Evolutionary conservation across 2,113 vertebrate species (phyloP).

Genomic region (Pagrus major): DNA sequence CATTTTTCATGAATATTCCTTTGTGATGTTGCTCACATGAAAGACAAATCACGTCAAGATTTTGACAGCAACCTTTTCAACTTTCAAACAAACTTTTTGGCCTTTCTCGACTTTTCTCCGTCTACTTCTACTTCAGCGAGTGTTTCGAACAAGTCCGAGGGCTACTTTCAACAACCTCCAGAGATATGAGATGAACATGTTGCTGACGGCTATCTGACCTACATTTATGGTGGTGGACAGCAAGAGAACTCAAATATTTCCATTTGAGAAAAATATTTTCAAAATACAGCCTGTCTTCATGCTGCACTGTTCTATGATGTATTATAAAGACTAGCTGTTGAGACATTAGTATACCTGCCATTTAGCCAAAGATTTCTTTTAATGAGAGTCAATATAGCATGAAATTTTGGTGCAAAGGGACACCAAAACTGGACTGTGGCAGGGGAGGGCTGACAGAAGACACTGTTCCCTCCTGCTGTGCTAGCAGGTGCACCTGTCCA

Average conservation of each 20-base stretch:
- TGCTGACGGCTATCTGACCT: constrained; percentile 4
- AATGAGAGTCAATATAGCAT: neutral
- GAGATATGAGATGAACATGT: constrained; percentile 4
- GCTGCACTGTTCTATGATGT: neutral
- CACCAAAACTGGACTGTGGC: neutral
- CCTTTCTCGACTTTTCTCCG: neutral
- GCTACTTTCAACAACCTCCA: neutral
- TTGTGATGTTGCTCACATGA: constrained; percentile 1
- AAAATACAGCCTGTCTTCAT: neutral
- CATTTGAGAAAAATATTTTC: neutral
- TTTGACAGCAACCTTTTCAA: constrained; percentile 2
- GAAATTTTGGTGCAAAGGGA: neutral
- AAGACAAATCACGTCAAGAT: constrained; percentile 14
- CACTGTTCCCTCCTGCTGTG: neutral
- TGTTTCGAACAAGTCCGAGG: neutral
- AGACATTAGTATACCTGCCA: neutral
- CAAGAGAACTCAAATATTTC: neutral
- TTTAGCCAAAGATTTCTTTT: neutral
- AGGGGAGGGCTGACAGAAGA: neutral
- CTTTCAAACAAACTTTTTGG: neutral
- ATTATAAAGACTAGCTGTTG: neutral
- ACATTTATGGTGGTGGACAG: neutral
- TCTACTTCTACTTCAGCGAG: neutral
- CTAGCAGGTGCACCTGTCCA: constrained; percentile 35
- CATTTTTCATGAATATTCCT: neutral